Percentiles rank a stretch among this genome's conserved stretches.
phyloP scores from a whole-genome alignment of 2,113 vertebrate species.

The Calidris pygmaea region DNA sequence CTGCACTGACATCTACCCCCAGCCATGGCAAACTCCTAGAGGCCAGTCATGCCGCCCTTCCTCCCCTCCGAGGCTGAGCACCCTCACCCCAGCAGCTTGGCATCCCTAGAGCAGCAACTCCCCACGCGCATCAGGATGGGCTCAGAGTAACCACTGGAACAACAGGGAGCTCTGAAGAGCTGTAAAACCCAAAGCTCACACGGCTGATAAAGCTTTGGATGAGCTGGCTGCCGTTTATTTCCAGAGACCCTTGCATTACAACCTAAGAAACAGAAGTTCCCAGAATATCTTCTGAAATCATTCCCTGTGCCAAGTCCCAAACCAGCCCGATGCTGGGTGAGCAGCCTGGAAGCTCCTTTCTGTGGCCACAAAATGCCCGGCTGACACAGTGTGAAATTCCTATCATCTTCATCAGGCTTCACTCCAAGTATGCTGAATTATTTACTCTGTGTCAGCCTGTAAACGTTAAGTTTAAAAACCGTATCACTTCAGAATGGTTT shows the following conservation, averaged over 20 bases:
- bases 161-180: not conserved
- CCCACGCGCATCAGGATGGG: accelerated
- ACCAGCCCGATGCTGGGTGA: not conserved
- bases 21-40: not conserved
- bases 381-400: not conserved
- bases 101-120: not conserved
- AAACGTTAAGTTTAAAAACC: not conserved
- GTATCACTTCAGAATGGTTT: not conserved
- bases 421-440: not conserved
- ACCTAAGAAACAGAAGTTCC: not conserved
- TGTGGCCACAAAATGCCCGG: not conserved
- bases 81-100: accelerated
- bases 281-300: not conserved
- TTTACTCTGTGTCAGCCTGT: not conserved
- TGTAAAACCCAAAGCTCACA: not conserved
- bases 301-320: not conserved
- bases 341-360: not conserved
- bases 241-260: not conserved
- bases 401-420: not conserved
- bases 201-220: not conserved
- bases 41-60: not conserved
- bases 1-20: accelerated
- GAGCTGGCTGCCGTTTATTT: not conserved
- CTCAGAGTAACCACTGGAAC: not conserved
- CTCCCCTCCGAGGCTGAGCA: not conserved